A percentile compares a stretch with the other conserved stretches of the same genome.
phyloP scores from a whole-genome alignment of 2,888 invertebrate species.

The Caenorhabditis doughertyi region DNA sequence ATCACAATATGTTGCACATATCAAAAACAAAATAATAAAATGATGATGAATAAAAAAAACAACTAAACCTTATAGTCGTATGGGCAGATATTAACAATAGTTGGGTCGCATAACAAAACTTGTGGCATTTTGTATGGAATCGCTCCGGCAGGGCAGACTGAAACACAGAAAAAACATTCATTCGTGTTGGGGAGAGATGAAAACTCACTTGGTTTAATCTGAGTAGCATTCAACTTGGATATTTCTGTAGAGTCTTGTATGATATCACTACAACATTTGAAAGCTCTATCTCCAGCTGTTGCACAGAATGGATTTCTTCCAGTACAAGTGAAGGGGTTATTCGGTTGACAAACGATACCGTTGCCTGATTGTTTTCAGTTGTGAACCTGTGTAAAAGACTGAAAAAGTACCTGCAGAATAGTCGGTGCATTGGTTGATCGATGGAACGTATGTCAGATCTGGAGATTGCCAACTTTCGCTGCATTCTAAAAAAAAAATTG shows the following conservation, averaged over 20 bases:
- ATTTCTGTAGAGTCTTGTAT: conserved; percentile 75
- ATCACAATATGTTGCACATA: neutral
- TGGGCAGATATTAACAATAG: conserved; percentile 78
- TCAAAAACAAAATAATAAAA: conserved; percentile 32
- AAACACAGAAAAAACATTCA: too few relatives aligned
- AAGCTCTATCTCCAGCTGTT: conserved; percentile 61
- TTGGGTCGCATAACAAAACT: conserved; percentile 75
- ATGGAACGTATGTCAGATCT: conserved; percentile 75
- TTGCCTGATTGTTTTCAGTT: conserved; percentile 61
- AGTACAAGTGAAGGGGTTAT: conserved; percentile 74
- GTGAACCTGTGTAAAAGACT: neutral
- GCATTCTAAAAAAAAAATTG: conserved; percentile 66
- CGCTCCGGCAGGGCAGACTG: conserved; percentile 75
- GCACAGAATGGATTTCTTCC: conserved; percentile 77
- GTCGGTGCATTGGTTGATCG: conserved; percentile 70
- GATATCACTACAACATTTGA: conserved; percentile 76
- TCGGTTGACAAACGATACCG: conserved; percentile 72
- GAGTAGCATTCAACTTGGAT: conserved; percentile 61
- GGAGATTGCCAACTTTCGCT: conserved; percentile 75
- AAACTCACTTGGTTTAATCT: conserved; percentile 72
- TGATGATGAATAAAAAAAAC: conserved; percentile 6
- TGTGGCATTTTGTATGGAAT: conserved; percentile 76
- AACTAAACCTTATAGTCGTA: conserved; percentile 71
- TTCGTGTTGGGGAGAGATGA: neutral
- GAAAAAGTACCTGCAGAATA: conserved; percentile 63